Evolutionary conservation across 1,140 invertebrate genomes (phyloP), one percentile per base, ranked within the genome.

Genomic region (Drosophila sp.): DNA sequence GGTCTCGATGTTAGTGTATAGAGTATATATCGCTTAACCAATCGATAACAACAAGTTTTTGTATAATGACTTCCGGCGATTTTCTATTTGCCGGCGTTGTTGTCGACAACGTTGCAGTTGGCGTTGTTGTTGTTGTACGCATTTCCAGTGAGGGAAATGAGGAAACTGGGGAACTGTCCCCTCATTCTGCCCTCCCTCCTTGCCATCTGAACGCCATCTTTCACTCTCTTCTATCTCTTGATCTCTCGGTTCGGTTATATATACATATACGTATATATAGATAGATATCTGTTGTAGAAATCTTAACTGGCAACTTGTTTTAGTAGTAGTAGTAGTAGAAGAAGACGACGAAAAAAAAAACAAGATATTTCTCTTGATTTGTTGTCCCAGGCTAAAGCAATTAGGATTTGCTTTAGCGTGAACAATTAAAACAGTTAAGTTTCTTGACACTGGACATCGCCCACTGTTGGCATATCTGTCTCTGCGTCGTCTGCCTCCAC

Each of bases 41-140:
- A 87, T 87, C 84, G 80, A 87, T 87, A 87, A 87, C 84, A 89
- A 84, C 84, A 89, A 87, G 83, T 89, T 87, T 87, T 90, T 80
- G 80, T 87, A 87, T 87, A 87, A 87, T 87, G 84, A 87, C 84
- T 87, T 87, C 84, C 84, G 84, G 84, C 80, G 84, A 87, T 87
- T 87, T 87, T 87, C 84, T 87, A 87, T 87, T 85, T 79, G 83
- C 82, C 83, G 82, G 75, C 69, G 47, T 58, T 62, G 63, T 63
- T 29, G 72, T 63, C 70, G 73, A 72, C 60, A 10, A 33, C 40
- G 70, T 50, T 50, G 44, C 44, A 50, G 7, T 50, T 75, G 68
- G 55, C 40, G 70, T 66, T 71, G 84, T 80, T 77, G 83, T 89
- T 89, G 89, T 89, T 80, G 83, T 89, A 86, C 83, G 84, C 83